Evolutionary conservation across 2,113 vertebrate genomes (phyloP).

Genomic region (Bufo gargarizans): DNA sequence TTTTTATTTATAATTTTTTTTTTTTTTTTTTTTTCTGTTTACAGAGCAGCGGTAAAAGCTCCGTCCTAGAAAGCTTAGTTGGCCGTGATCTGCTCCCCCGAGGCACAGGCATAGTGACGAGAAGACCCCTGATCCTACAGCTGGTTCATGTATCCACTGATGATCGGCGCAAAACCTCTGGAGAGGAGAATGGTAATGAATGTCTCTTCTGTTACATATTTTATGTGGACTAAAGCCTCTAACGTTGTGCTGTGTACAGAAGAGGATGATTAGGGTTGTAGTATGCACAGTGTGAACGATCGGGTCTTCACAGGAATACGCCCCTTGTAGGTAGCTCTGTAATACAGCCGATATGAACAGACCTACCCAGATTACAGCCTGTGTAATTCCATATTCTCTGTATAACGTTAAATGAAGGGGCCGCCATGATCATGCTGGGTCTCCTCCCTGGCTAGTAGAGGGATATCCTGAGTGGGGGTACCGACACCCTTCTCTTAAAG

Average conservation of each 20-base stretch:
- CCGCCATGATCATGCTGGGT: too few species aligned
- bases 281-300: not conserved
- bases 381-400: too few species aligned
- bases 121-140: conserved; percentile 94
- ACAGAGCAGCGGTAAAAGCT: conserved; percentile 99
- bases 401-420: too few species aligned
- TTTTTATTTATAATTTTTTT: conserved; percentile 12
- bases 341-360: too few species aligned
- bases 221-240: not conserved
- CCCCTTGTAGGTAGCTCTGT: too few species aligned
- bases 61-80: conserved; percentile 95
- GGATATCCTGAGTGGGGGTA: too few species aligned
- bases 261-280: not conserved
- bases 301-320: too few species aligned
- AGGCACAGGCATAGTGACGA: conserved; percentile 95
- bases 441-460: too few species aligned
- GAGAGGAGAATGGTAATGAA: conserved; percentile 89
- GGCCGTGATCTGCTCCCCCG: conserved; percentile 92
- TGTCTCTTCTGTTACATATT: not conserved
- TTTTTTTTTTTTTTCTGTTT: conserved; percentile 62
- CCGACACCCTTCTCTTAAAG: too few species aligned
- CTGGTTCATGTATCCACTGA: conserved; percentile 90
- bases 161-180: conserved; percentile 85
- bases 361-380: too few species aligned
- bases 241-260: not conserved